A percentile compares a stretch with the other conserved stretches of the same genome.
Evolutionary conservation across 2,797 vertebrate genomes (phyloP).

Genomic region (Scyliorhinus canicula): DNA sequence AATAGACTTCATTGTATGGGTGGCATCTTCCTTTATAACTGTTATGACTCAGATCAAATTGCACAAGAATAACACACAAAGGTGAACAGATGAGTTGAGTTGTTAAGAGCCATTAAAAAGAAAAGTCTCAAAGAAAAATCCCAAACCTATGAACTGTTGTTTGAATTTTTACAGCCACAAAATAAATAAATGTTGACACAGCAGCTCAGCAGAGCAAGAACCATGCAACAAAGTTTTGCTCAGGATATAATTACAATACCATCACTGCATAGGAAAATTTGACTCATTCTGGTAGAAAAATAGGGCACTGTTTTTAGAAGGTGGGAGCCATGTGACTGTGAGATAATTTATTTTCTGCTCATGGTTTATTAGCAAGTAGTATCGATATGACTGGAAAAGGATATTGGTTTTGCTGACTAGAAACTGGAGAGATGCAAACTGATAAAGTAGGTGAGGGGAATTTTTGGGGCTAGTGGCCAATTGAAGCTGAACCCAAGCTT

Average conservation of each 20-base stretch:
- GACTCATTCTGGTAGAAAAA: constrained; percentile 66
- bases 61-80: not conserved
- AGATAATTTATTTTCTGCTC: constrained; percentile 52
- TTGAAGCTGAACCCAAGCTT: constrained; percentile 46
- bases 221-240: not conserved
- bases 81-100: not conserved
- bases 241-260: not conserved
- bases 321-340: constrained; percentile 48
- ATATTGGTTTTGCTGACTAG: constrained; percentile 66
- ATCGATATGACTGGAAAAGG: constrained; percentile 60
- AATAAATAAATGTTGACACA: constrained; percentile 13
- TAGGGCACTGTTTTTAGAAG: constrained; percentile 54
- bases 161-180: not conserved
- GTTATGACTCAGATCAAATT: not conserved
- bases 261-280: constrained; percentile 58
- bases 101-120: not conserved
- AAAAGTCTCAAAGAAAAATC: not conserved
- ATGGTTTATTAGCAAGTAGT: constrained; percentile 57
- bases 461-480: constrained; percentile 51
- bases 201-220: not conserved
- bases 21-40: not conserved
- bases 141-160: not conserved
- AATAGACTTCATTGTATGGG: not conserved
- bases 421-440: constrained; percentile 55
- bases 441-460: constrained; percentile 62